Evolutionary conservation across 1,140 invertebrate genomes (phyloP).

Genomic region (Anastrepha obliqua): DNA sequence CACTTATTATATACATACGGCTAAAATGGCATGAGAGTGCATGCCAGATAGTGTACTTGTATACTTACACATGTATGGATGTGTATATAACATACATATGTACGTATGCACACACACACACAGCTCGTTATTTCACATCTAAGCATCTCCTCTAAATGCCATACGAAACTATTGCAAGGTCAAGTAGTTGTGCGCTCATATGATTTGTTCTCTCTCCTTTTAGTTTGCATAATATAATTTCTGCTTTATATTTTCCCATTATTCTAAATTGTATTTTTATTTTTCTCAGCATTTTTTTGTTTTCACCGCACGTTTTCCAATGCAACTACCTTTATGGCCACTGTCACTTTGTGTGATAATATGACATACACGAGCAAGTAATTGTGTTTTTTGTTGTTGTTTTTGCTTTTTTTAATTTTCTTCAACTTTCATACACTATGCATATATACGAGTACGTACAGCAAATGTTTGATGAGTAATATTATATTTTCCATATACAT

Average conservation of each 20-base stretch:
- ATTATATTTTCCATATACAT: no score
- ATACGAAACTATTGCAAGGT: background rate
- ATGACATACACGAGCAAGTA: background rate
- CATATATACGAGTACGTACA: no score
- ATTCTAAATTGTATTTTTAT: background rate
- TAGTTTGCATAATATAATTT: background rate
- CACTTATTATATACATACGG: background rate
- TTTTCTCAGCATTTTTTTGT: background rate
- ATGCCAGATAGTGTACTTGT: no score
- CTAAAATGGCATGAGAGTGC: no score
- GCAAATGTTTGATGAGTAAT: no score
- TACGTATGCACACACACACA: background rate
- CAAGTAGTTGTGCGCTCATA: slow-evolving; percentile 11
- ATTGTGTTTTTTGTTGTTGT: no score
- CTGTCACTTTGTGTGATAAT: background rate
- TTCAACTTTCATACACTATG: no score
- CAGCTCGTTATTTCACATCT: background rate
- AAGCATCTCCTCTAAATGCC: background rate
- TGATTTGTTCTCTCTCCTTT: background rate
- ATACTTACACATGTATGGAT: background rate
- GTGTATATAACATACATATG: no score
- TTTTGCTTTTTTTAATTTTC: no score
- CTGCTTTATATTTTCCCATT: background rate
- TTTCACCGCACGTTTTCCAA: background rate
- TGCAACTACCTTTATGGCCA: background rate